Percentiles rank a stretch among this genome's conserved stretches.
These are phyloP conservation scores for Ciconia nigra DNA, from an alignment of 2,797 vertebrate species.

Conservation along the genomic window DNA sequence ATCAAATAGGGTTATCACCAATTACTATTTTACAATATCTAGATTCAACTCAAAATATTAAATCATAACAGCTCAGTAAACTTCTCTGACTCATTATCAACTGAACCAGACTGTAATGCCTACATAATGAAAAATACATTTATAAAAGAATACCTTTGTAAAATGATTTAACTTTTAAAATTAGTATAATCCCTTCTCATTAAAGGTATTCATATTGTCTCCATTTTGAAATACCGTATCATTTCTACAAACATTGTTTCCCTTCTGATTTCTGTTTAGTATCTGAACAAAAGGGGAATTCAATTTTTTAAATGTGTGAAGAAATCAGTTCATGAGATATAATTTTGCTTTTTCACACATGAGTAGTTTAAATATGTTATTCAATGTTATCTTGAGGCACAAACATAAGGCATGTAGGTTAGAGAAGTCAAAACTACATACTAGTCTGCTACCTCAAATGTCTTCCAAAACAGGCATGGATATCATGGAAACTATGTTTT, in stretches of 20 bases:
- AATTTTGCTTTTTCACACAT: conserved; percentile 42
- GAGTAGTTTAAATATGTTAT: conserved; percentile 62
- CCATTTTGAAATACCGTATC: background rate
- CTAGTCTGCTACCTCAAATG: background rate
- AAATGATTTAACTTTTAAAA: conserved; percentile 2
- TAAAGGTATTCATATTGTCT: background rate
- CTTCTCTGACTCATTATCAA: conserved; percentile 7
- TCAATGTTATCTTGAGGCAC: conserved; percentile 56
- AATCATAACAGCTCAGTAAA: conserved; percentile 36
- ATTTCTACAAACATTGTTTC: background rate
- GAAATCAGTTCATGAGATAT: conserved; percentile 32
- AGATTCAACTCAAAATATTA: background rate
- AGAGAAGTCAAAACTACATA: conserved; percentile 21
- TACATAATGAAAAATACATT: background rate
- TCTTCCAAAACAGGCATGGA: background rate
- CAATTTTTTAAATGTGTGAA: background rate
- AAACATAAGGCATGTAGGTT: conserved; percentile 55
- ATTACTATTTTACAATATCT: background rate
- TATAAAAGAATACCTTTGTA: background rate
- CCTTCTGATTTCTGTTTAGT: background rate
- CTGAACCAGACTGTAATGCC: conserved; percentile 26
- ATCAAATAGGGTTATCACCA: background rate
- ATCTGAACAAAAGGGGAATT: conserved; percentile 3
- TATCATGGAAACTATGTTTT: background rate
- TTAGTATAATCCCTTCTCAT: background rate